Evolutionary conservation across 2,113 vertebrate species (phyloP), one percentile per base, ranked within the genome.

Genomic region (Oreocharis arfaki): DNA sequence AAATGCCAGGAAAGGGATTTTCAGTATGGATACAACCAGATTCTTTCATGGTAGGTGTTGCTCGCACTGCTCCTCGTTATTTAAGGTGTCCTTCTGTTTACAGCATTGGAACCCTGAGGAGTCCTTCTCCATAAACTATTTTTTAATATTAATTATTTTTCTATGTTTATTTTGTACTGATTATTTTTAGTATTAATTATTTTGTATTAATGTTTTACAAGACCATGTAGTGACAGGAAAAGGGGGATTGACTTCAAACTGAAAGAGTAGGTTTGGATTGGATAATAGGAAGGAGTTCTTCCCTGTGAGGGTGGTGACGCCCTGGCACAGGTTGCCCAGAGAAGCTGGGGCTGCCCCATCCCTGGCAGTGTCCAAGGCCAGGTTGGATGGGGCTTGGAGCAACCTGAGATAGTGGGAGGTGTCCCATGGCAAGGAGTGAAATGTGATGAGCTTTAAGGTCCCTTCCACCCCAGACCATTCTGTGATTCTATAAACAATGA

Each of bases 11-110:
- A 99, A 70, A 98, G 99, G 95, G 99, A 99, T 98, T 99, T 99
- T 97, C 99, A 99, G 79, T 99, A 99, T 19, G 99, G 99, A 86
- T 99, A 99, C 98, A 99, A 99, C 98, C 99, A 99, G 97, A 86
- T 98, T 93, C 97, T 98, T 87, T 98, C 98, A 46, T 98, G 98
- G 98, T 98, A 97, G 90, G 98, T 98, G 90, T 94, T 80, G 57
- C 74, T 63, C 1, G 0, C 32, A 1, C 47, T 8, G 9, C n/a
- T 69, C 8, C 14, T 1, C 2, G 2, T 50, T 67, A 11, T 47
- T 95, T 84, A 76, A 71, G 80, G 37, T 57, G 27, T 63, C 61
- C 76, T 69, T n/a, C 73, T 61, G 8, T 9, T 47, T 32, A 3
- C 50, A 24, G 32, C 35, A 2, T 27, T 6, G 0, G 35, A 28